Conservation (phyloP, 2,797 vertebrate genomes). For the Poeciliopsis infans region DNA sequence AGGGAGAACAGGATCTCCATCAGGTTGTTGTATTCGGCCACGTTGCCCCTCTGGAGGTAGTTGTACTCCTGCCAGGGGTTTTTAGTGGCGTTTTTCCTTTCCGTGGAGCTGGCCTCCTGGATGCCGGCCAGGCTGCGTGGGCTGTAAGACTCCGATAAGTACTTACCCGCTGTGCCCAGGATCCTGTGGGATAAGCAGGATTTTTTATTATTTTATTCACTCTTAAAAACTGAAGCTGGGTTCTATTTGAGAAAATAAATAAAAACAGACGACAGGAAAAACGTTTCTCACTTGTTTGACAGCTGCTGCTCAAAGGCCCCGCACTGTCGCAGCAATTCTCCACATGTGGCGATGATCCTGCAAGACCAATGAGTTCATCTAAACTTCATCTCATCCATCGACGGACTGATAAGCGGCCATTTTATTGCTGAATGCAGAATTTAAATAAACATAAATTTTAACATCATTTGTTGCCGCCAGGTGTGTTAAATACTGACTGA, state of each 20-base stretch:
- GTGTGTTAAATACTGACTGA: no score
- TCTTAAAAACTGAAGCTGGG: not conserved
- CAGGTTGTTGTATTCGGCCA: constrained; percentile 87
- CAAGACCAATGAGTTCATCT: not conserved
- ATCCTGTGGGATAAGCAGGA: constrained; percentile 78
- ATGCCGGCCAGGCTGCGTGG: constrained; percentile 91
- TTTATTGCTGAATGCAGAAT: no score
- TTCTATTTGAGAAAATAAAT: not conserved
- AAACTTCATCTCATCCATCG: no score
- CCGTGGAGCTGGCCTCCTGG: constrained; percentile 84
- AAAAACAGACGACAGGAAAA: not conserved
- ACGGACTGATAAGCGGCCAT: no score
- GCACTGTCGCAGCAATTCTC: constrained; percentile 93
- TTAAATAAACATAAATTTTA: no score
- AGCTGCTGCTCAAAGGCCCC: constrained; percentile 97
- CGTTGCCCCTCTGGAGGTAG: constrained; percentile 90
- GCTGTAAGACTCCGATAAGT: constrained; percentile 92
- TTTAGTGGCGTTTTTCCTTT: constrained; percentile 84
- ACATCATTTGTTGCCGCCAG: no score
- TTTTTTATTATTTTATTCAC: not conserved
- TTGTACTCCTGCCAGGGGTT: constrained; percentile 99
- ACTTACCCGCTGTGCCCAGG: constrained; percentile 90
- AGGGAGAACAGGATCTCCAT: constrained; percentile 95
- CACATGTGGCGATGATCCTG: constrained; percentile 94
- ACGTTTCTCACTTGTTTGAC: constrained; percentile 87